Conservation (phyloP, 2,797 vertebrate genomes). For the Chaetodon trifasciatus region DNA sequence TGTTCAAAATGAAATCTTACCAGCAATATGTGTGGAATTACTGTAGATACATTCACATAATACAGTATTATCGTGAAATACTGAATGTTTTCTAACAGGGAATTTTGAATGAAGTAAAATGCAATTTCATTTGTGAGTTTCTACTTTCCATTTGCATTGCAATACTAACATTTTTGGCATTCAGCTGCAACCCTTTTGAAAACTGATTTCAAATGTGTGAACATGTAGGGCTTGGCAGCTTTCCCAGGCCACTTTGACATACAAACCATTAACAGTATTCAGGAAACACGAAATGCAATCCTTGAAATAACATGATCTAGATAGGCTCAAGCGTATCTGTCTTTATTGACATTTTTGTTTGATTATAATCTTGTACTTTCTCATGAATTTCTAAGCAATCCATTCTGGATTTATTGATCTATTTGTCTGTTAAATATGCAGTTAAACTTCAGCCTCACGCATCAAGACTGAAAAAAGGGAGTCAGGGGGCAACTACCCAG, state of each 20-base stretch:
- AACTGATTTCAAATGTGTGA: neutral
- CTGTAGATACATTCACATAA: neutral
- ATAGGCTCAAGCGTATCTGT: neutral
- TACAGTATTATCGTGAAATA: neutral
- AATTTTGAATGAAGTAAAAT: neutral
- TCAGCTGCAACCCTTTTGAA: neutral
- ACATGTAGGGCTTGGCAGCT: neutral
- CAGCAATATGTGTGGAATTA: neutral
- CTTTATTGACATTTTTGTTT: neutral
- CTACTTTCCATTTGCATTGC: neutral
- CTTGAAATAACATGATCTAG: neutral
- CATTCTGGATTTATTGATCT: neutral
- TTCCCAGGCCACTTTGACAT: neutral
- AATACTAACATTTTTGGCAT: neutral
- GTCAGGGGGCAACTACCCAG: neutral
- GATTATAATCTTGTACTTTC: neutral
- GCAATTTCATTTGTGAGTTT: neutral
- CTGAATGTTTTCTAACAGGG: neutral
- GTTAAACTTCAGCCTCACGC: too few species aligned
- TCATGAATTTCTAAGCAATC: neutral
- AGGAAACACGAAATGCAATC: neutral
- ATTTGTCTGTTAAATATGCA: neutral
- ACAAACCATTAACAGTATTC: neutral
- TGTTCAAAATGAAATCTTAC: neutral
- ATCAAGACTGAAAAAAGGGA: too few species aligned